Base-by-base conservation (phyloP, 1,140 invertebrate genomes). In the Onthophagus taurus region DNA sequence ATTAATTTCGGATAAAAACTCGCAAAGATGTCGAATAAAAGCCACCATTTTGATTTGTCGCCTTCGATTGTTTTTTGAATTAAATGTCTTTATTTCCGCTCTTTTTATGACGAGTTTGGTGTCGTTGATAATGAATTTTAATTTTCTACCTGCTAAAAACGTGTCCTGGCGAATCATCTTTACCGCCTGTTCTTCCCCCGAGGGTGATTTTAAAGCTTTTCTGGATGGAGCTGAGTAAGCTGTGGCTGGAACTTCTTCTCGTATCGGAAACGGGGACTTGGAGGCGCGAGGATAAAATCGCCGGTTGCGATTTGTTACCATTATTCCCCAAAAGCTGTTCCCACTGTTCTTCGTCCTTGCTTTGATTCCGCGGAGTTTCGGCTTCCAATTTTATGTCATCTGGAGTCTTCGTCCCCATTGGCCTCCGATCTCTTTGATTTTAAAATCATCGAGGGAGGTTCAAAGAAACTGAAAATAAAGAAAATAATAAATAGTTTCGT, bases 101-200 rank as follows among this genome's bases (percentile, higher is more conserved):
- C 11, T 14, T 9, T 9, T 23, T 30, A 7, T 17, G 29, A 17
- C 20, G 24, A 33, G 12, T 39, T 39, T 35, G 20, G 8, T 35
- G 33, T 35, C 33, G 33, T 8, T 13, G 33, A 35, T 35, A 35
- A 29, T 29, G n/a, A 29, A 29, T 29, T 29, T n/a, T n/a, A 8
- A 7, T 29, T 29, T 7, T n/a, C 12, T 31, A 42, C 29, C 38
- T 42, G n/a, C 38, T 42, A 42, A 29, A 29, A 29, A 26, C 38
- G 14, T 44, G 30, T 5, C 20, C 14, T 14, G 42, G 42, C n/a
- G 31, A 26, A 8, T 39, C 23, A 13, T 37, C 20, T 31, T 45
- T 49, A 26, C 44, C 44, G 8, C 8, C 21, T 6, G 8, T 23
- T 4, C 17, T 26, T 3, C 29, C 29, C 6, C 16, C 29, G 38